Evolutionary conservation across 2,113 vertebrate species (phyloP).

Genomic region (Alethe diademata): DNA sequence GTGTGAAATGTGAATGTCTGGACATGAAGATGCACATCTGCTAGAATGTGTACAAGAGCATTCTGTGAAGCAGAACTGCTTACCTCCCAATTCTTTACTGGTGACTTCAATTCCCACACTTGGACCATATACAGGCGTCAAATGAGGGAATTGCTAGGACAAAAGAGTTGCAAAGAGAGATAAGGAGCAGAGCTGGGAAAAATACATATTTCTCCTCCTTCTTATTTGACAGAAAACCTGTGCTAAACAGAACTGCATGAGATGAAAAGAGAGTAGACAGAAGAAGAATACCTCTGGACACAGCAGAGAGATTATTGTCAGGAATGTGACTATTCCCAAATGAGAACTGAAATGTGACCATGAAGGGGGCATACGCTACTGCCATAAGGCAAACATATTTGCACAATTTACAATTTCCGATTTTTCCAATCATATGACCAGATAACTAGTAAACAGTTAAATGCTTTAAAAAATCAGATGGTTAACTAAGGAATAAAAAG

Average conservation of each 20-base stretch:
- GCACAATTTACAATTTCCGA: neutral
- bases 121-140: neutral
- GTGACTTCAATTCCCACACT: neutral
- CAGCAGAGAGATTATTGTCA: neutral
- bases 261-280: neutral
- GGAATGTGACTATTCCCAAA: neutral
- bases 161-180: neutral
- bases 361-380: neutral
- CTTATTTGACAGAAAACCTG: constrained; percentile 6
- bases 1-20: neutral
- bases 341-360: neutral
- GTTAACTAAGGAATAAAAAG: neutral
- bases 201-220: neutral
- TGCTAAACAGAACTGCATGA: neutral
- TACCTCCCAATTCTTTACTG: neutral
- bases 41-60: neutral
- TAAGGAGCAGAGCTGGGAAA: neutral
- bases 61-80: neutral
- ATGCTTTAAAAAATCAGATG: neutral
- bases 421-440: neutral
- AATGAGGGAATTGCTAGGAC: neutral
- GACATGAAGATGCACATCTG: neutral
- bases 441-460: neutral
- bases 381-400: neutral
- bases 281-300: neutral